A percentile compares a stretch with the other conserved stretches of the same genome.
phyloP scores from a whole-genome alignment of 2,797 vertebrate species.

The Malurus leucopterus region DNA sequence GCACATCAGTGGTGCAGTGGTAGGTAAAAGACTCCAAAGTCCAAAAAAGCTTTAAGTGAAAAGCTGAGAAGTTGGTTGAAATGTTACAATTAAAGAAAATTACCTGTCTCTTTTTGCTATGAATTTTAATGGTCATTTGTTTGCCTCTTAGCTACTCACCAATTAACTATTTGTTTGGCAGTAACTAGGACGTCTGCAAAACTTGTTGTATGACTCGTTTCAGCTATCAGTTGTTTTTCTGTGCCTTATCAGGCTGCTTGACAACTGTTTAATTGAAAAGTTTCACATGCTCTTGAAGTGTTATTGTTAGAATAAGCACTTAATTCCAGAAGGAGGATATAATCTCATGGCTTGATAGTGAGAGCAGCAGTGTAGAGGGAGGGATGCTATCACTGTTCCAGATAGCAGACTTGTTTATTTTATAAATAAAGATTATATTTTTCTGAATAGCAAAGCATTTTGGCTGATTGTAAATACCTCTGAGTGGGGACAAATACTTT shows the following conservation, averaged over 20 bases:
- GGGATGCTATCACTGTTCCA: neutral
- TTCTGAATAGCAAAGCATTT: neutral
- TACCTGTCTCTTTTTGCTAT: neutral
- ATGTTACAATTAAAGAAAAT: neutral
- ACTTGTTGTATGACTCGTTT: neutral
- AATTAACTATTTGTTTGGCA: neutral
- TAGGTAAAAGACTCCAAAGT: neutral
- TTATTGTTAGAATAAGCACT: conserved; percentile 38
- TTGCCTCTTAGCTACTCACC: neutral
- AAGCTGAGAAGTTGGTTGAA: neutral
- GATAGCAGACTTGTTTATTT: conserved; percentile 20
- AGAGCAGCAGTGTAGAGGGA: neutral
- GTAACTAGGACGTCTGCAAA: neutral
- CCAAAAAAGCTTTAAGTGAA: neutral
- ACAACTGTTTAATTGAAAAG: conserved; percentile 22
- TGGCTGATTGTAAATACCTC: neutral
- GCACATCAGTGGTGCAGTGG: neutral
- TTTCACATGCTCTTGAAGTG: conserved; percentile 14
- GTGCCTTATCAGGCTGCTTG: conserved; percentile 4
- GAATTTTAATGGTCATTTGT: neutral
- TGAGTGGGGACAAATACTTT: neutral
- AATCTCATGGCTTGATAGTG: neutral
- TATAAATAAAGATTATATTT: conserved; percentile 13
- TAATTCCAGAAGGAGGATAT: conserved; percentile 12
- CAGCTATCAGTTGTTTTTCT: conserved; percentile 4